Conservation (phyloP, 2,888 invertebrate genomes). For the Dicranocentrus wangi region DNA sequence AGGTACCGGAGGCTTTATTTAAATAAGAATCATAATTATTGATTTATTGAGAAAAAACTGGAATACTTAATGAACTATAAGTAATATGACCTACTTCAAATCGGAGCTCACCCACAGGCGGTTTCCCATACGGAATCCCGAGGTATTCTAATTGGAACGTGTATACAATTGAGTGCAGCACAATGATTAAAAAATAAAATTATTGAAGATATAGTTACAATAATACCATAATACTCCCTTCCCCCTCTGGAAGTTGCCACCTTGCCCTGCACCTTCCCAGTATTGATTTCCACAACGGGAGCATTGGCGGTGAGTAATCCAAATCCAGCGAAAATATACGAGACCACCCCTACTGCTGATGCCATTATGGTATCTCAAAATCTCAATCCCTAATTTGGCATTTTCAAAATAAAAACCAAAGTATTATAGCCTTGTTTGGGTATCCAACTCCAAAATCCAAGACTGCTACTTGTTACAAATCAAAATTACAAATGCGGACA, state of each 20-base stretch:
- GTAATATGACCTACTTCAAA: constrained; percentile 40
- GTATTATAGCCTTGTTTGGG: too few relatives aligned
- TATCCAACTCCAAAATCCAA: too few relatives aligned
- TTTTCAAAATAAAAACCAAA: background rate
- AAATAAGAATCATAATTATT: background rate
- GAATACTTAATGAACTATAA: background rate
- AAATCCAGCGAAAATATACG: constrained; percentile 63
- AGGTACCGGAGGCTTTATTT: constrained; percentile 59
- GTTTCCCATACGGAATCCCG: constrained; percentile 66
- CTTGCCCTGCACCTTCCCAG: constrained; percentile 67
- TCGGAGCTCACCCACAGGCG: constrained; percentile 28
- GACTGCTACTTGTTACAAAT: too few relatives aligned
- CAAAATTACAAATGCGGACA: too few relatives aligned
- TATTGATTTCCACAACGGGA: constrained; percentile 61
- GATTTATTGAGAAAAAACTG: background rate
- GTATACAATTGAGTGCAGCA: too few relatives aligned
- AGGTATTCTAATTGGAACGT: too few relatives aligned
- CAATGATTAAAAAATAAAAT: too few relatives aligned
- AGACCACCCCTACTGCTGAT: constrained; percentile 58
- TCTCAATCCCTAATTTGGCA: background rate
- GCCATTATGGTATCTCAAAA: constrained; percentile 49
- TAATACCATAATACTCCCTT: constrained; percentile 50
- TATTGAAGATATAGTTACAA: too few relatives aligned
- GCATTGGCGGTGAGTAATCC: constrained; percentile 59
- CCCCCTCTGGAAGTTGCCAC: constrained; percentile 63